These are phyloP conservation scores for Microplitis deprimator DNA, from an alignment of 2,888 invertebrate species.

Conservation along the genomic window DNA sequence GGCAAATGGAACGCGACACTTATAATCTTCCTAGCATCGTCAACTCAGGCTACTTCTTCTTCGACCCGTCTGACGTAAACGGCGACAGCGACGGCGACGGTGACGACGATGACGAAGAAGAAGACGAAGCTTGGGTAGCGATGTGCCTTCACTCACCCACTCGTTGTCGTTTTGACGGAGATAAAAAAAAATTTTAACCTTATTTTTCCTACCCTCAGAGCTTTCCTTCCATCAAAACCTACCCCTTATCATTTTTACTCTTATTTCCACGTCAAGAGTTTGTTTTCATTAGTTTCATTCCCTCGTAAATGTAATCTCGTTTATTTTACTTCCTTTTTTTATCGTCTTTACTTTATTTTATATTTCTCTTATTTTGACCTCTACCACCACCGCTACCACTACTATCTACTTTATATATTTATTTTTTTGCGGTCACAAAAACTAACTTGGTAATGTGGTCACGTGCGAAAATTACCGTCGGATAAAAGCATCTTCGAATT, in stretches of 20 bases:
- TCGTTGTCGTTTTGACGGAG: conserved; percentile 28
- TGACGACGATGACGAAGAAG: background rate
- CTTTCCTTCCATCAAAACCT: conserved; percentile 35
- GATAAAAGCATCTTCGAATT: conserved; percentile 25
- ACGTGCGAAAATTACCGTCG: conserved; percentile 27
- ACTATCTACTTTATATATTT: background rate
- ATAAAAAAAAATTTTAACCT: conserved; percentile 30
- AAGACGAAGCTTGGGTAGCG: background rate
- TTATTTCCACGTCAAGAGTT: conserved; percentile 41
- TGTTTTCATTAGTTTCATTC: conserved; percentile 43
- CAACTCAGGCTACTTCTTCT: conserved; percentile 32
- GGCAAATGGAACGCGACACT: conserved; percentile 61
- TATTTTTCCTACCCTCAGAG: conserved; percentile 32
- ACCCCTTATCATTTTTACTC: conserved; percentile 41
- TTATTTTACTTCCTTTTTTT: conserved; percentile 29
- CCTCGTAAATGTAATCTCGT: conserved; percentile 35
- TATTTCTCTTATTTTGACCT: conserved; percentile 10
- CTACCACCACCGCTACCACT: background rate
- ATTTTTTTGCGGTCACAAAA: background rate
- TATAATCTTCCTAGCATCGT: conserved; percentile 54
- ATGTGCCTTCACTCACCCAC: conserved; percentile 33
- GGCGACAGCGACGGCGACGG: conserved; percentile 22
- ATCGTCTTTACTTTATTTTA: conserved; percentile 12
- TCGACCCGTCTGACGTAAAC: conserved; percentile 38
- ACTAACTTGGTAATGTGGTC: conserved; percentile 25